phyloP scores from a whole-genome alignment of 2,888 invertebrate genomes.

The Eubasilissa splendida region DNA sequence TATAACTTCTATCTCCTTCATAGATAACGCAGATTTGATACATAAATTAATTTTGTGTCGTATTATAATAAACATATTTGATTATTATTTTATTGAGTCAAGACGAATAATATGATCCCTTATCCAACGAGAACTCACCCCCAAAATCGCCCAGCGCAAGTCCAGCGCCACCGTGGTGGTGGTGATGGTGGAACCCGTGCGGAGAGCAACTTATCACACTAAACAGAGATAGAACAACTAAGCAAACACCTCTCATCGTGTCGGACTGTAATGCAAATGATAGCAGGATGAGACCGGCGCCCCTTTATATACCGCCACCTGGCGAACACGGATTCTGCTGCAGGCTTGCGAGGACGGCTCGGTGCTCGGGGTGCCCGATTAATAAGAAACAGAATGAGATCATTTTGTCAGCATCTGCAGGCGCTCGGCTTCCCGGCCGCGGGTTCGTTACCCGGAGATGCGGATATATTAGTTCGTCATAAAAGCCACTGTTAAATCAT shows the following conservation, averaged over 20 bases:
- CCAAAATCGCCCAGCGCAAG: background rate
- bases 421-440: background rate
- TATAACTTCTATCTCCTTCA: too few species aligned
- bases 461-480: too few species aligned
- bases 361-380: background rate
- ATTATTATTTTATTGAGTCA: too few species aligned
- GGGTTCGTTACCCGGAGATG: slow-evolving; percentile 8
- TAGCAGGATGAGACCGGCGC: background rate
- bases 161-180: background rate
- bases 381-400: slow-evolving; percentile 9
- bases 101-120: too few species aligned
- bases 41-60: too few species aligned
- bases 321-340: background rate
- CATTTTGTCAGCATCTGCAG: background rate
- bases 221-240: slow-evolving; percentile 7
- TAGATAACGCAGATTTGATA: too few species aligned
- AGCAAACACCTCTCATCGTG: slow-evolving; percentile 28
- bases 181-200: slow-evolving; percentile 7
- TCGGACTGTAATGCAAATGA: slow-evolving; percentile 19
- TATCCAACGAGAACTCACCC: background rate
- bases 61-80: too few species aligned
- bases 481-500: too few species aligned
- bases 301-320: slow-evolving; percentile 19
- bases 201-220: slow-evolving; percentile 2
- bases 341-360: background rate